Evolutionary conservation across 1,140 invertebrate species (phyloP).

Genomic region (Caenorhabditis remanei): DNA sequence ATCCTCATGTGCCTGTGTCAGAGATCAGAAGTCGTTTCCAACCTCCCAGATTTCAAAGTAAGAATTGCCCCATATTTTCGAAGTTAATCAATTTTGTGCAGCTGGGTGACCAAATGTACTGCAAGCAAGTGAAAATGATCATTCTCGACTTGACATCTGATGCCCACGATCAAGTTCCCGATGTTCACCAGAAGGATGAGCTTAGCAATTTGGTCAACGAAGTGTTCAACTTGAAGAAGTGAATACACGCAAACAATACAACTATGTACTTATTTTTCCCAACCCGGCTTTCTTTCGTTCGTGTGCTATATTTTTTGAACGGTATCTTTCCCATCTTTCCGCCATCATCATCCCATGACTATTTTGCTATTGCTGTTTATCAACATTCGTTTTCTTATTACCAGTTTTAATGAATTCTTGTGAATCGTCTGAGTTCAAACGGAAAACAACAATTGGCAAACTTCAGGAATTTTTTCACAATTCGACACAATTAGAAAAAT

Average conservation of each 20-base stretch:
- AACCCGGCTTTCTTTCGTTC: conserved; percentile 4
- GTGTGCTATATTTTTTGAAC: conserved; percentile 51
- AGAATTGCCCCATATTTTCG: not conserved
- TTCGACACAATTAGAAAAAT: too few relatives aligned
- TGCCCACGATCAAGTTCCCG: conserved; percentile 32
- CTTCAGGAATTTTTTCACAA: too few relatives aligned
- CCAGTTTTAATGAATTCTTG: conserved; percentile 3
- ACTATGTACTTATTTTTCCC: not conserved
- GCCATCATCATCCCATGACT: conserved; percentile 46
- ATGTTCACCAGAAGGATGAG: conserved; percentile 24
- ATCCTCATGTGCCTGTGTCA: conserved; percentile 45
- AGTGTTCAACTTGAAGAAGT: conserved; percentile 23
- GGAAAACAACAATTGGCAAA: too few relatives aligned
- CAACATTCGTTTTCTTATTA: not conserved
- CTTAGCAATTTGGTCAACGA: conserved; percentile 44
- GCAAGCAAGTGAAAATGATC: conserved; percentile 42
- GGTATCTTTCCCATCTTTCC: conserved; percentile 6
- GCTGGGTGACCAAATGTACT: conserved; percentile 48
- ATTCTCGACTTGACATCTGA: conserved; percentile 46
- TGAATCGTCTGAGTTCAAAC: not conserved
- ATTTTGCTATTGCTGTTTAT: not conserved
- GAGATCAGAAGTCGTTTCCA: not conserved
- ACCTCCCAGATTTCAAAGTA: conserved; percentile 23
- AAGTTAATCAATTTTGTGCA: not conserved
- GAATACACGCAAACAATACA: not conserved